Evolutionary conservation across 1,140 invertebrate species (phyloP).

Genomic region (Bombus pascuorum): DNA sequence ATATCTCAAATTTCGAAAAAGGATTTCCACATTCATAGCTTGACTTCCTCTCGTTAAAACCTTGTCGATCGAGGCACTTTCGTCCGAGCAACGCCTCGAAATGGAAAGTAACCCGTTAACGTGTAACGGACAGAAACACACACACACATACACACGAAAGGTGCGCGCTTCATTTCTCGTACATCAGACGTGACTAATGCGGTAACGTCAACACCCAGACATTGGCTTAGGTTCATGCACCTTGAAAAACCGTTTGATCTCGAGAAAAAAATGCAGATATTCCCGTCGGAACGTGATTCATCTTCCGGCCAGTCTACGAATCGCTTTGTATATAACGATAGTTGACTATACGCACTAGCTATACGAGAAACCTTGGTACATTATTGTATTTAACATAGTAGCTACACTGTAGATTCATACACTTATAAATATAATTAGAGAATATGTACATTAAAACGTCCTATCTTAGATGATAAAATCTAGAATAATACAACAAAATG

Average conservation of each 20-base stretch:
- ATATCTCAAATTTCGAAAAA: neutral
- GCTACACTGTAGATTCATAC: no score
- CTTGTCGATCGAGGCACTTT: conserved; percentile 8
- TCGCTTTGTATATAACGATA: neutral
- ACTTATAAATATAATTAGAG: no score
- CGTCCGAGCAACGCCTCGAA: conserved; percentile 25
- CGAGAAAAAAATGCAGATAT: neutral
- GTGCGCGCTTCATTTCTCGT: conserved; percentile 9
- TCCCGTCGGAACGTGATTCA: conserved; percentile 7
- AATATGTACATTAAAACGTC: no score
- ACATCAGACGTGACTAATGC: conserved; percentile 13
- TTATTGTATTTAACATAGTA: no score
- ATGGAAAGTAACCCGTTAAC: conserved; percentile 44
- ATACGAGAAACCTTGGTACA: no score
- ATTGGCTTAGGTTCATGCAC: conserved; percentile 15
- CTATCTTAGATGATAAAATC: no score
- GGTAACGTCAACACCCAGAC: neutral
- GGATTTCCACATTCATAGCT: no score
- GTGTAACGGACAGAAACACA: neutral
- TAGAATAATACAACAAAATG: no score
- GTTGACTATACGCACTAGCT: neutral
- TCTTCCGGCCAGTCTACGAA: neutral
- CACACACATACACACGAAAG: neutral
- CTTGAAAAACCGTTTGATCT: conserved; percentile 2
- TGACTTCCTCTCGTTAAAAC: neutral